phyloP scores from a whole-genome alignment of 2,888 invertebrate species.

The Drosophila mulleri region DNA sequence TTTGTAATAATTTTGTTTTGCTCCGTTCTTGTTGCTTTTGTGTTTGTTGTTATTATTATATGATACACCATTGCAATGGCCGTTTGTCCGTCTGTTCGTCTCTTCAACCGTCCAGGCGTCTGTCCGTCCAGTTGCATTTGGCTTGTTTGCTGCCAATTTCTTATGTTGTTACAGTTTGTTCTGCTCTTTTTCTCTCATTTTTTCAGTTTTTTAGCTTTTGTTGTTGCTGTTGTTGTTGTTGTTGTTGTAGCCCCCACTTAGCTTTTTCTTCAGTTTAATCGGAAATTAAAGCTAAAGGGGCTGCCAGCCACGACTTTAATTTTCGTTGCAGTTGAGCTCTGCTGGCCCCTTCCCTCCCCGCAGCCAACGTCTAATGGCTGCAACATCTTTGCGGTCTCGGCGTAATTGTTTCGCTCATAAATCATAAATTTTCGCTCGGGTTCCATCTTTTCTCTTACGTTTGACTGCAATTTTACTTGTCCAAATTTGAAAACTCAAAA shows the following conservation, averaged over 20 bases:
- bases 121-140: conserved; percentile 55
- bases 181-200: conserved; percentile 47
- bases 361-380: conserved; percentile 64
- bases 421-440: conserved; percentile 73
- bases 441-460: conserved; percentile 63
- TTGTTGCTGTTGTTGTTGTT: conserved; percentile 33
- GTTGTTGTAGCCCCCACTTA: conserved; percentile 63
- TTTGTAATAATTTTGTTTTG: conserved; percentile 78
- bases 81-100: conserved; percentile 40
- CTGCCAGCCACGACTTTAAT: conserved; percentile 79
- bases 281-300: conserved; percentile 81
- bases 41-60: conserved; percentile 77
- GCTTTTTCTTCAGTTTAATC: conserved; percentile 72
- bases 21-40: conserved; percentile 36
- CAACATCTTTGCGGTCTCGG: conserved; percentile 68
- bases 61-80: conserved; percentile 79
- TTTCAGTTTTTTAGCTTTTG: too few relatives aligned
- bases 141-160: conserved; percentile 81
- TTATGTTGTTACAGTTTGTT: conserved; percentile 79
- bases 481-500: conserved; percentile 48
- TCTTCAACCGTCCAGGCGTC: conserved; percentile 12
- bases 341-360: conserved; percentile 1
- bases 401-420: conserved; percentile 76
- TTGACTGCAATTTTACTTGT: conserved; percentile 71
- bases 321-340: conserved; percentile 65